Conservation (phyloP, 2,888 invertebrate genomes). For the Antheraea yamamai region DNA sequence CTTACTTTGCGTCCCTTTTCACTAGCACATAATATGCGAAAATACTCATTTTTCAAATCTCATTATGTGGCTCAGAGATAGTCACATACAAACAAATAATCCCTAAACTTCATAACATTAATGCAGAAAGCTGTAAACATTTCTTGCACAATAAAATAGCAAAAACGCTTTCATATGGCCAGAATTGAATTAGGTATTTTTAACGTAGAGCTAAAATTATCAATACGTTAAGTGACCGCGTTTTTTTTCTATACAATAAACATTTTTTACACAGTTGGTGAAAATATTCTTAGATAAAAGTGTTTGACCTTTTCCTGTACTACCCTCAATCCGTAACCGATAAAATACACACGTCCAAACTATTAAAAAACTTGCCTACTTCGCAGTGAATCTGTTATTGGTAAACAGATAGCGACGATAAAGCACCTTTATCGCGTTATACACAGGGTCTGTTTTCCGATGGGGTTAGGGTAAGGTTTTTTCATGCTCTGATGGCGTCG, state of each 20-base stretch:
- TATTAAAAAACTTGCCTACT: conserved; percentile 14
- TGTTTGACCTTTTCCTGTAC: not conserved
- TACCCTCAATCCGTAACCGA: conserved; percentile 19
- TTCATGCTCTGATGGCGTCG: conserved; percentile 40
- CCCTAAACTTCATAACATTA: too few species aligned
- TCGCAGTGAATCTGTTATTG: conserved; percentile 7
- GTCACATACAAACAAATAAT: too few species aligned
- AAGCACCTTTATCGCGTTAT: not conserved
- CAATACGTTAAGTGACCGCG: not conserved
- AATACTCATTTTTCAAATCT: too few species aligned
- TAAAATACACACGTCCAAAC: conserved; percentile 18
- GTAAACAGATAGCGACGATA: not conserved
- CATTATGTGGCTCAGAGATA: too few species aligned
- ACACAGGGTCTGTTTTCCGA: not conserved
- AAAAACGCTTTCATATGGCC: too few species aligned
- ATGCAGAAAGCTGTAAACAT: too few species aligned
- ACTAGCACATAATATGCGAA: too few species aligned
- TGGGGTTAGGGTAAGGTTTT: conserved; percentile 7
- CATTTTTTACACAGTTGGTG: not conserved
- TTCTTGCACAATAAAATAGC: too few species aligned
- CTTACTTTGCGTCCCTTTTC: too few species aligned
- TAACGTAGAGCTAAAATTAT: not conserved
- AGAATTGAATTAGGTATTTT: too few species aligned
- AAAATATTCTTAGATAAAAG: conserved; percentile 1
- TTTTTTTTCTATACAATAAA: not conserved